A percentile compares a stretch with the other conserved stretches of the same genome.
Conservation (phyloP, 1,140 invertebrate genomes). For the Zaprionus kolodkinae region DNA sequence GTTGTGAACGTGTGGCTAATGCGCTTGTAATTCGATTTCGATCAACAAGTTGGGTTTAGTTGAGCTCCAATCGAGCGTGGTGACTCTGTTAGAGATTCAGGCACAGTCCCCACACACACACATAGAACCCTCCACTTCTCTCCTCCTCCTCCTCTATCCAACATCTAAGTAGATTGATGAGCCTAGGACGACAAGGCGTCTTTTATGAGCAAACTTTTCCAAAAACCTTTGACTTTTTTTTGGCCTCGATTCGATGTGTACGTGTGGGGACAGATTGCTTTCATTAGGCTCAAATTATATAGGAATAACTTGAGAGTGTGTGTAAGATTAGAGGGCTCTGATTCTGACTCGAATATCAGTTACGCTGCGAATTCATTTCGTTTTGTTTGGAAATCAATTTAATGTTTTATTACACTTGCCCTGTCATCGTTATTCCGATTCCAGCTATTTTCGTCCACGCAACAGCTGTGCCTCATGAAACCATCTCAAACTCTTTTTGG, state of each 20-base stretch:
- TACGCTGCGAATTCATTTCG: constrained; percentile 1
- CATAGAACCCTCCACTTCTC: no score
- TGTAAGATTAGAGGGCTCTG: constrained; percentile 29
- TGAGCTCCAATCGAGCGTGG: constrained; percentile 34
- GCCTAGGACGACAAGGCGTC: constrained; percentile 28
- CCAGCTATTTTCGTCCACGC: constrained; percentile 10
- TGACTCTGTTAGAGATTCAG: constrained; percentile 42
- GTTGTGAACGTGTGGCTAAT: constrained; percentile 2
- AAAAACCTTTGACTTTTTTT: constrained; percentile 37
- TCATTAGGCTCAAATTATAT: constrained; percentile 70
- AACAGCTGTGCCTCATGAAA: constrained; percentile 24
- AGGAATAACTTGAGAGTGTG: constrained; percentile 25
- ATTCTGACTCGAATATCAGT: constrained; percentile 27
- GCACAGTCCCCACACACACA: no score
- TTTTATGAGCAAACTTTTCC: constrained; percentile 68
- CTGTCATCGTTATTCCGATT: constrained; percentile 21
- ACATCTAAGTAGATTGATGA: constrained; percentile 55
- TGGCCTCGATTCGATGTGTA: neutral
- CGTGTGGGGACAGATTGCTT: constrained; percentile 55
- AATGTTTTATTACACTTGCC: constrained; percentile 33
- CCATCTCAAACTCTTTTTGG: constrained; percentile 23
- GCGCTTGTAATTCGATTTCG: constrained; percentile 59
- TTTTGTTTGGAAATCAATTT: constrained; percentile 62
- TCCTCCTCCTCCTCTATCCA: no score
- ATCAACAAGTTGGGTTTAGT: constrained; percentile 72